Conservation (phyloP, 2,113 vertebrate species). For the Salvator merianae region DNA sequence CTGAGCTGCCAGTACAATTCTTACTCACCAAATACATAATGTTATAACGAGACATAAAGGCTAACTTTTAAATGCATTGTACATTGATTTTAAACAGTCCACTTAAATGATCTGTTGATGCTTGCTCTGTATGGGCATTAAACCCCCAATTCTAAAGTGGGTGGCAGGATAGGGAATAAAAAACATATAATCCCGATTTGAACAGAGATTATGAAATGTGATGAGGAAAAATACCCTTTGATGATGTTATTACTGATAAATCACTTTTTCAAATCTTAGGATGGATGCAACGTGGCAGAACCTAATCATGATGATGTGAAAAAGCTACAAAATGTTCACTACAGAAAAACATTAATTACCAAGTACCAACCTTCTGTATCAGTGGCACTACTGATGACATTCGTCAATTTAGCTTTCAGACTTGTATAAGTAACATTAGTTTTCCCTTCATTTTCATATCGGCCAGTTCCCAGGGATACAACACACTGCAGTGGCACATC, state of each 20-base stretch:
- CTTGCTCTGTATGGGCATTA: background rate
- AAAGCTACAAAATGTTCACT: background rate
- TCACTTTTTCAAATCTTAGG: background rate
- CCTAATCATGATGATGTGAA: background rate
- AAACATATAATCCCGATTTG: background rate
- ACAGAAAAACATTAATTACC: background rate
- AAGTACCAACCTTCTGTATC: constrained; percentile 88
- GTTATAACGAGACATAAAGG: rapidly evolving
- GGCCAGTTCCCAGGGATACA: constrained; percentile 91
- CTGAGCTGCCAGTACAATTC: background rate
- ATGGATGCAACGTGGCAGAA: too few relatives aligned
- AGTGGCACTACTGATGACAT: constrained; percentile 96
- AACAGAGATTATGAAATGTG: constrained; percentile 1
- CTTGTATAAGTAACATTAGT: constrained; percentile 84
- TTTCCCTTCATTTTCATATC: constrained; percentile 80
- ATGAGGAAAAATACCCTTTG: background rate
- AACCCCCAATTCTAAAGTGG: background rate
- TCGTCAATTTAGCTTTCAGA: constrained; percentile 89
- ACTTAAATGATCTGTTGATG: background rate
- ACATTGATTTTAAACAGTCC: background rate
- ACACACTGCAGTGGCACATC: constrained; percentile 89
- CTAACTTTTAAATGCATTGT: background rate
- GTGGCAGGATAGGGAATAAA: background rate
- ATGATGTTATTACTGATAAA: background rate
- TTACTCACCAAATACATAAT: background rate